A percentile compares a stretch with the other conserved stretches of the same genome.
Conservation (phyloP, 2,113 vertebrate species). For the Mormoops blainvillei region DNA sequence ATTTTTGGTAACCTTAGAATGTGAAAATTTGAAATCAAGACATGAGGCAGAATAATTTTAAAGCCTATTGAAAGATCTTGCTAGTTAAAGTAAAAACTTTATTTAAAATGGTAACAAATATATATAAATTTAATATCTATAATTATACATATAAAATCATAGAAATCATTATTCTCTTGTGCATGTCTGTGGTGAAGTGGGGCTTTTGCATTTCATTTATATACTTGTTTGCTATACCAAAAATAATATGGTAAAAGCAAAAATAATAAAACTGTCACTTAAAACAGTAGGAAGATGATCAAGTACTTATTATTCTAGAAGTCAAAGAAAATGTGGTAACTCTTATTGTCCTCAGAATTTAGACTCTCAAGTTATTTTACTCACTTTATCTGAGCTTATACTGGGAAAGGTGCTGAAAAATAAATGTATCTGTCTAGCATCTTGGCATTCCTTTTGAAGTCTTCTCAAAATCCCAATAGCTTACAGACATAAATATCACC, state of each 20-base stretch:
- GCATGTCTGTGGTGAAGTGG: background rate
- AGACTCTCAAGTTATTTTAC: background rate
- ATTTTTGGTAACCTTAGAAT: background rate
- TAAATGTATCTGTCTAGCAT: background rate
- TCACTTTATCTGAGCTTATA: background rate
- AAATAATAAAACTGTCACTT: background rate
- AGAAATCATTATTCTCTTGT: background rate
- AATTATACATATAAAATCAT: background rate
- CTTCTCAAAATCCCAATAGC: background rate
- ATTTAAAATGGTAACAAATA: background rate
- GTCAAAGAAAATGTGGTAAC: background rate
- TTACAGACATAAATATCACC: background rate
- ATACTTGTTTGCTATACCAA: background rate
- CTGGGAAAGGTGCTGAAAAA: background rate
- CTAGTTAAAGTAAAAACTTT: background rate
- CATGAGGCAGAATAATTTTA: background rate
- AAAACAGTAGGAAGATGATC: background rate
- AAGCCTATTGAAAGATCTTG: background rate
- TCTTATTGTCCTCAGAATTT: background rate
- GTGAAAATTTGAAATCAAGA: background rate
- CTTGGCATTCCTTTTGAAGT: background rate
- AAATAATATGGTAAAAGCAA: background rate
- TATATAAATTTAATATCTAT: background rate
- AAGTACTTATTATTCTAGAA: background rate
- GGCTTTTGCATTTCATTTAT: background rate